Percentiles rank a stretch among this genome's conserved stretches.
Conservation (phyloP, 2,888 invertebrate genomes). For the Lasioglossum leucozonium region DNA sequence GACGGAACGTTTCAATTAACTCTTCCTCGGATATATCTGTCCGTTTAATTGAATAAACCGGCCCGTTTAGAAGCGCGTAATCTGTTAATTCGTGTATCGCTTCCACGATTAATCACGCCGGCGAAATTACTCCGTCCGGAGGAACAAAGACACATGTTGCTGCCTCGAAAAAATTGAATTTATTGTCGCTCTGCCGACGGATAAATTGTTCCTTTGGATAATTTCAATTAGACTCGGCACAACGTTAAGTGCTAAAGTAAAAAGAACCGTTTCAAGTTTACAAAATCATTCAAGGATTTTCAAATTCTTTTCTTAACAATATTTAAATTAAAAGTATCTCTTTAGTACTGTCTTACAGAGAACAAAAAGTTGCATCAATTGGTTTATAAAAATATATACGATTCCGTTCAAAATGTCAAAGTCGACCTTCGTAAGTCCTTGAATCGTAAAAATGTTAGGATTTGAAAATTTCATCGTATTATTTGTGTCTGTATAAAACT, state of each 20-base stretch:
- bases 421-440: background rate
- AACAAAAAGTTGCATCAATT: background rate
- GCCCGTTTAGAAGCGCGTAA: slow-evolving; percentile 7
- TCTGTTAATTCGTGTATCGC: slow-evolving; percentile 8
- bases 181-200: background rate
- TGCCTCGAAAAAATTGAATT: background rate
- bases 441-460: too few relatives aligned
- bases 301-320: background rate
- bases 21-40: slow-evolving; percentile 17
- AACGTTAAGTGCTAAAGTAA: background rate
- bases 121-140: background rate
- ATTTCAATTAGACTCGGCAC: background rate
- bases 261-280: background rate
- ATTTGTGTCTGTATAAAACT: background rate
- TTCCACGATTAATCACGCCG: background rate
- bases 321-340: background rate
- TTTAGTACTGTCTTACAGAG: too few relatives aligned
- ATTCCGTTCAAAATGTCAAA: background rate
- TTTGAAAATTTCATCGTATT: too few relatives aligned
- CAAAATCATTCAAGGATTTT: background rate
- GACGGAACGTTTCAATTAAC: slow-evolving; percentile 53
- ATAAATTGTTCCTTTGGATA: slow-evolving; percentile 1
- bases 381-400: too few relatives aligned
- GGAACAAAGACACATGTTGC: background rate
- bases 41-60: slow-evolving; percentile 1